Conservation (phyloP, 1,140 invertebrate genomes). For the Scylla paramamosain region DNA sequence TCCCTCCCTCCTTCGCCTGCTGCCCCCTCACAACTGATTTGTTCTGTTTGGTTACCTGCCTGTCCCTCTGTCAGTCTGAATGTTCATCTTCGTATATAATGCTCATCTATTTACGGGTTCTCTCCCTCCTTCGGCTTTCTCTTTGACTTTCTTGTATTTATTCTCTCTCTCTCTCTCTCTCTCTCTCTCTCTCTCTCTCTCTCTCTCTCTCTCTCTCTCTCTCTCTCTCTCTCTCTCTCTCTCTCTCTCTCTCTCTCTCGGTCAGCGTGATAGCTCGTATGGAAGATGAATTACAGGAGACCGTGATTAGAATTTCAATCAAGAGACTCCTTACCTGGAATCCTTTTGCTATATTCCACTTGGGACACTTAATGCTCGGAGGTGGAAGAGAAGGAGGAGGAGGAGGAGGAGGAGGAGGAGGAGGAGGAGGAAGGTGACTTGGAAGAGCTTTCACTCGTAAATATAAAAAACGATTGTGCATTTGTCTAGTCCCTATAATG, state of each 20-base stretch:
- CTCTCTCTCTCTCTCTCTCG: slow-evolving; percentile 42
- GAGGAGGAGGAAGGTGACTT: background rate
- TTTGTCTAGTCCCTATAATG: background rate
- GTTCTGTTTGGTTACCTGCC: background rate
- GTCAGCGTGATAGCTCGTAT: background rate
- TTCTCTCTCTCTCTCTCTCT: background rate
- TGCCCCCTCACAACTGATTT: too few relatives aligned
- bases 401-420: background rate
- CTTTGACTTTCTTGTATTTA: background rate
- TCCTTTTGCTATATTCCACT: too few relatives aligned
- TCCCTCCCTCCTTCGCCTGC: background rate
- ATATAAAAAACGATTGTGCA: background rate
- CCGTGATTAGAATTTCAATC: too few relatives aligned
- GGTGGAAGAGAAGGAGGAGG: background rate
- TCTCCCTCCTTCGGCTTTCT: background rate
- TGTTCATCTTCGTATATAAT: background rate
- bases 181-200: slow-evolving; percentile 26
- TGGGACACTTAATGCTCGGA: background rate
- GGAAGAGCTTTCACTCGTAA: background rate
- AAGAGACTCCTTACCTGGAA: too few relatives aligned
- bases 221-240: slow-evolving; percentile 42
- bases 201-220: slow-evolving; percentile 50
- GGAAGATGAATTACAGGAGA: too few relatives aligned
- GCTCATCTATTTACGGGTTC: background rate
- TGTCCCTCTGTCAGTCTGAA: background rate